A percentile compares a stretch with the other conserved stretches of the same genome.
Evolutionary conservation across 1,140 invertebrate genomes (phyloP).

Genomic region (Danaus melanippus): DNA sequence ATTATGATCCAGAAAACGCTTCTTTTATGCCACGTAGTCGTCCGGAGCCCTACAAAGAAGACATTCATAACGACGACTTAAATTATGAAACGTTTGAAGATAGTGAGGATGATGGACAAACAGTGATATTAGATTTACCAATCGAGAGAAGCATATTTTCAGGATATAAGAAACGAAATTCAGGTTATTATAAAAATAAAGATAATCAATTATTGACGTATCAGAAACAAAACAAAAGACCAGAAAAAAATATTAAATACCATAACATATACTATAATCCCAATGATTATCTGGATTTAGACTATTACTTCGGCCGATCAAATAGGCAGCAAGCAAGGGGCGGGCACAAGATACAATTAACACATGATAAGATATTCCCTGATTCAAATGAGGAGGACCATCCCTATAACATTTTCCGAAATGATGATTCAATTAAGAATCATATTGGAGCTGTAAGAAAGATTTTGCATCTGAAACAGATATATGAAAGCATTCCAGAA

Average conservation of each 20-base stretch:
- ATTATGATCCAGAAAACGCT: conserved; percentile 41
- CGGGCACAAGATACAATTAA: conserved; percentile 4
- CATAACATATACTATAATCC: conserved; percentile 21
- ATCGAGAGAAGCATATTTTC: conserved; percentile 6
- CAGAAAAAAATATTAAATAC: conserved; percentile 1
- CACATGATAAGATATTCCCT: conserved; percentile 14
- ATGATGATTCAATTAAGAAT: conserved; percentile 22
- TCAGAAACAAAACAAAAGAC: conserved; percentile 4
- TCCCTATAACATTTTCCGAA: conserved; percentile 21
- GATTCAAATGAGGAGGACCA: conserved; percentile 24
- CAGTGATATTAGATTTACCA: background rate
- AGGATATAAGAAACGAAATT: background rate
- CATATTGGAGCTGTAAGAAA: conserved; percentile 30
- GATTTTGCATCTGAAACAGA: conserved; percentile 25
- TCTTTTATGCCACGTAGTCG: conserved; percentile 40
- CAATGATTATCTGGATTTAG: conserved; percentile 33
- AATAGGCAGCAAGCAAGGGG: background rate
- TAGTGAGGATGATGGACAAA: background rate
- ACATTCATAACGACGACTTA: conserved; percentile 3
- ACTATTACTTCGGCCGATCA: conserved; percentile 28
- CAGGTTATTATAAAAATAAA: background rate
- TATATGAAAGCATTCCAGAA: conserved; percentile 19
- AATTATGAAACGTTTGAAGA: background rate
- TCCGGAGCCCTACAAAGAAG: conserved; percentile 11
- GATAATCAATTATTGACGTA: background rate